These are phyloP conservation scores for Pollimyrus isidori DNA, from an alignment of 2,113 vertebrate species.

Conservation along the genomic window DNA sequence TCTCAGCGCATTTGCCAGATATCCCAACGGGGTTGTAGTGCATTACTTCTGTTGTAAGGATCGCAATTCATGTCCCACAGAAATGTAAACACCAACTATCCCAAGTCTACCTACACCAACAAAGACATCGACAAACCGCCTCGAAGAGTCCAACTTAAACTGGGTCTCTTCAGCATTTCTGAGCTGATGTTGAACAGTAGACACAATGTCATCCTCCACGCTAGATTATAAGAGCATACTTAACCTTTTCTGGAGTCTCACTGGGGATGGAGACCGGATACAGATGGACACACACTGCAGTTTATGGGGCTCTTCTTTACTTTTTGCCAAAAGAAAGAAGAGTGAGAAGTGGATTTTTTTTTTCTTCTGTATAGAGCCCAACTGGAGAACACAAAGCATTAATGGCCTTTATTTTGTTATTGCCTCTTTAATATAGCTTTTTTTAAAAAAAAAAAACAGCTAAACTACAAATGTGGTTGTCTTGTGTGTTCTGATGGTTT, in stretches of 20 bases:
- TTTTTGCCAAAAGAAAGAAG: neutral
- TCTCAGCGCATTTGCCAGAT: constrained; percentile 88
- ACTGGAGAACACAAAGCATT: neutral
- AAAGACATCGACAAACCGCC: neutral
- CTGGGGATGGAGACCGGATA: neutral
- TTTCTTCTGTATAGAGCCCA: neutral
- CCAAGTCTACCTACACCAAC: neutral
- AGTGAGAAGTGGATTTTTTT: neutral
- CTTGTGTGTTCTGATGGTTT: neutral
- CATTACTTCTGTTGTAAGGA: constrained; percentile 99
- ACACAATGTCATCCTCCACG: neutral
- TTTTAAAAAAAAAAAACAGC: neutral
- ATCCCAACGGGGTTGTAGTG: constrained; percentile 90
- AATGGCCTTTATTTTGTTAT: neutral
- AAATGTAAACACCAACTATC: constrained; percentile 58
- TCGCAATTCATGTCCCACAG: constrained; percentile 66
- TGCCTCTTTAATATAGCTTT: neutral
- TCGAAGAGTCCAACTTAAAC: neutral
- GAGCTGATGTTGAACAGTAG: neutral
- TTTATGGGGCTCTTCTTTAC: neutral
- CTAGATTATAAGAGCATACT: neutral
- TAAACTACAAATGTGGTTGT: neutral
- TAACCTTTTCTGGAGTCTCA: neutral
- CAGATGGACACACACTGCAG: neutral
- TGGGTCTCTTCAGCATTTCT: neutral